Percentiles rank a stretch among this genome's conserved stretches.
Evolutionary conservation across 2,888 invertebrate species (phyloP).

Genomic region (Drosophila anomalata): DNA sequence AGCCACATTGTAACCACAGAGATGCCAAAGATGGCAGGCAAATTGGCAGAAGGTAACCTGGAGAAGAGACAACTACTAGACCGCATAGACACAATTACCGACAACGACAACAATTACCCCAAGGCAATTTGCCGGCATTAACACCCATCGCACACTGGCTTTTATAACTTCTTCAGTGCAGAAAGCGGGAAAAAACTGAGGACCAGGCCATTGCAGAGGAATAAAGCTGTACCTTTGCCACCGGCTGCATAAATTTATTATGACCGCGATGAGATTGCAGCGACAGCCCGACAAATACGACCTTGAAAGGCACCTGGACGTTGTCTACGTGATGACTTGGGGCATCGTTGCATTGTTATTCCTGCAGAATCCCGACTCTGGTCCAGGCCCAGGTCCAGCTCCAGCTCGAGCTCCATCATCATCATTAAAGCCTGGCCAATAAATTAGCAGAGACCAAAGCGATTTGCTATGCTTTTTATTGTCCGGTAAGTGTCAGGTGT

Average conservation of each 20-base stretch:
- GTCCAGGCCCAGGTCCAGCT: not conserved
- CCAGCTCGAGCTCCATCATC: conserved; percentile 32
- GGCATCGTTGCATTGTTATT: conserved; percentile 37
- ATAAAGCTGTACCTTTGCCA: conserved; percentile 8
- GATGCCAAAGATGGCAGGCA: not conserved
- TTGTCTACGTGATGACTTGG: conserved; percentile 44
- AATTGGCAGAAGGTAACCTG: conserved; percentile 5
- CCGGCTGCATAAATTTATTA: conserved; percentile 70
- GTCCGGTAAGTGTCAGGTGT: conserved; percentile 50
- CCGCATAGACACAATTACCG: conserved; percentile 57
- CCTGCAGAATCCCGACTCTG: not conserved
- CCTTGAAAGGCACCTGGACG: conserved; percentile 56
- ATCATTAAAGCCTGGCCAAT: conserved; percentile 59
- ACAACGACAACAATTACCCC: conserved; percentile 75
- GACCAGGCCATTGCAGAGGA: conserved; percentile 1
- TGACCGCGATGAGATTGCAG: conserved; percentile 53
- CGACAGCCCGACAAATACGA: conserved; percentile 50
- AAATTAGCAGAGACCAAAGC: conserved; percentile 70
- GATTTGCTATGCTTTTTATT: conserved; percentile 64
- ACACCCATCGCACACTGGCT: conserved; percentile 59
- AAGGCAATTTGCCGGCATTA: conserved; percentile 73
- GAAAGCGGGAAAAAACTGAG: conserved; percentile 16
- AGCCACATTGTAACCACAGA: conserved; percentile 65
- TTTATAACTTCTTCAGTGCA: conserved; percentile 66
- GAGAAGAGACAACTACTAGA: conserved; percentile 26